These are phyloP conservation scores for Setophaga petechia DNA, from an alignment of 2,113 vertebrate genomes.

Conservation along the genomic window DNA sequence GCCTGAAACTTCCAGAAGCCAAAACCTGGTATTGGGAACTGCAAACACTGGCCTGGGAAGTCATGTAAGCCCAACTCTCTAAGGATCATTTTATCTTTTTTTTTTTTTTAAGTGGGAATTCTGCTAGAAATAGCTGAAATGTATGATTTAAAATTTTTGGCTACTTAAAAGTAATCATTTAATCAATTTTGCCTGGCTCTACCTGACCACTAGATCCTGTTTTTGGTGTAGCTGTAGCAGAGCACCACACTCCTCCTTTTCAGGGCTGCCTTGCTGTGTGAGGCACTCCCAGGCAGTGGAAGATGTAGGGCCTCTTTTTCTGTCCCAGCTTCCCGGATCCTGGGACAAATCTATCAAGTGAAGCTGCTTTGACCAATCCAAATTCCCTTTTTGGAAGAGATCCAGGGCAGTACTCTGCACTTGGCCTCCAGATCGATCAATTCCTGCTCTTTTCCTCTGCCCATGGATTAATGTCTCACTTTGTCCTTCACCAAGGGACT, in stretches of 20 bases:
- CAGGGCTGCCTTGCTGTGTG: not conserved
- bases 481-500: not conserved
- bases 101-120: not conserved
- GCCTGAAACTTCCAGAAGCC: not conserved
- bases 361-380: not conserved
- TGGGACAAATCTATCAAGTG: not conserved
- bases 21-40: not conserved
- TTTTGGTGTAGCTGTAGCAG: not conserved
- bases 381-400: not conserved
- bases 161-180: not conserved
- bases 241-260: not conserved
- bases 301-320: not conserved
- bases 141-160: not conserved
- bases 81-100: not conserved
- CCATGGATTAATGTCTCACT: not conserved
- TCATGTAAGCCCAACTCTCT: accelerated
- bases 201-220: not conserved
- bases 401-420: not conserved
- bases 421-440: accelerated
- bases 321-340: not conserved
- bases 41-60: not conserved
- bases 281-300: not conserved
- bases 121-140: not conserved
- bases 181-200: not conserved
- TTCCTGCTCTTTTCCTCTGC: not conserved